Evolutionary conservation across 2,113 vertebrate genomes (phyloP), one percentile per base, ranked within the genome.

Genomic region (Sceloporus tristichus): DNA sequence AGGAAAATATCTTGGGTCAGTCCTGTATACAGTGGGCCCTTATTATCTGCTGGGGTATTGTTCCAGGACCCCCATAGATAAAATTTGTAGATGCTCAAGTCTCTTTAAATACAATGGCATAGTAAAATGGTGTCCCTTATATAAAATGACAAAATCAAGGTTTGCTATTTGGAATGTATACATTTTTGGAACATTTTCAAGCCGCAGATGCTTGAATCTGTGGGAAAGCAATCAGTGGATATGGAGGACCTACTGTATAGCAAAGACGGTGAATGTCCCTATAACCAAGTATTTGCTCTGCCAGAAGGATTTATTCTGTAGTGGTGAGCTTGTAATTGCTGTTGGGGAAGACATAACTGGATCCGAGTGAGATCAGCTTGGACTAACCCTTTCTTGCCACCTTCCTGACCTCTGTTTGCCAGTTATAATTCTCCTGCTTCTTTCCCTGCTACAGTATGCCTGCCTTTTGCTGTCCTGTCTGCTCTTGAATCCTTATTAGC

Each of bases 361-460:
- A 89, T 85, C 86, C 53, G 76, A 92, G 85, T 86, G 87, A 82
- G 62, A 56, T 81, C 92, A 90, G 87, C 68, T 73, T 80, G 80
- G 93, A 90, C 0, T 7, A 88, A 59, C 53, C 56, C 90, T 89
- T 84, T 90, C 75, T 88, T 42, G 9, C 76, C 73, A 91, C 53
- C 92, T 82, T 19, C 1, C n/a, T 81, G 82, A 87, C 38, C 78
- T 76, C 86, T 34, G 21, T 71, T 90, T 90, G 84, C 87, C 93
- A 78, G 73, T 75, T 21, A 0, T 68, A 89, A 89, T 91, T 92
- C 83, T 88, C 82, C 70, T 87, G 71, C 71, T 73, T 86, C 89
- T 93, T 90, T 88, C 91, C 83, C 83, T 82, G 79, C 34, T 83
- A 73, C 19, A 2, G 38, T 90, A 81, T 85, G 90, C 87, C 86